A percentile compares a stretch with the other conserved stretches of the same genome.
phyloP scores from a whole-genome alignment of 2,888 invertebrate genomes.

The Spodoptera littoralis region DNA sequence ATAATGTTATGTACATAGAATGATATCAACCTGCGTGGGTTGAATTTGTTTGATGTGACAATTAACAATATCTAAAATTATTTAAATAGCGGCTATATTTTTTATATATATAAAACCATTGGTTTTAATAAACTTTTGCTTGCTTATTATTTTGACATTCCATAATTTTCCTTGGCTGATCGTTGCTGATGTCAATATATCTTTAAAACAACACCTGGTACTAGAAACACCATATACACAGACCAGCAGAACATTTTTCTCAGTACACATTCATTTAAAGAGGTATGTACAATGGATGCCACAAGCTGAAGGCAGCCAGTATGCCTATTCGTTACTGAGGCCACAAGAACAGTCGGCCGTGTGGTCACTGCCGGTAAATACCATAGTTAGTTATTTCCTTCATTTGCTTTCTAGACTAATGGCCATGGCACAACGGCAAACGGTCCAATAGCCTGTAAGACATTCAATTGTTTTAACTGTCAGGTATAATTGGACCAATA shows the following conservation, averaged over 20 bases:
- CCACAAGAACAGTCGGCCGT: constrained; percentile 32
- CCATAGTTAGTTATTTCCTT: constrained; percentile 50
- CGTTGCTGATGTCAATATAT: too few species aligned
- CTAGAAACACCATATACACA: constrained; percentile 1
- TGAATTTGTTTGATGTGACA: too few species aligned
- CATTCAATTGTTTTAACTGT: constrained; percentile 3
- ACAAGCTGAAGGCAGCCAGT: constrained; percentile 3
- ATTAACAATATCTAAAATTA: too few species aligned
- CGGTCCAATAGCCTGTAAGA: background rate
- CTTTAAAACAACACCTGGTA: background rate
- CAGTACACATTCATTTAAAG: constrained; percentile 3
- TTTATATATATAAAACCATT: too few species aligned
- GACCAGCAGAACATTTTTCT: constrained; percentile 21
- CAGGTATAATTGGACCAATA: background rate
- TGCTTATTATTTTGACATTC: too few species aligned
- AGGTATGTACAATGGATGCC: constrained; percentile 17
- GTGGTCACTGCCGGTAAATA: constrained; percentile 31
- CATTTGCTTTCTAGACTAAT: constrained; percentile 31
- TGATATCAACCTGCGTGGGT: too few species aligned
- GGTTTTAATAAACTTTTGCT: too few species aligned
- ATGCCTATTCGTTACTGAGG: constrained; percentile 37
- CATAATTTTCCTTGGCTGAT: too few species aligned
- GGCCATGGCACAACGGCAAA: constrained; percentile 4
- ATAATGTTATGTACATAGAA: too few species aligned
- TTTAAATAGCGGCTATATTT: too few species aligned